phyloP scores from a whole-genome alignment of 2,113 vertebrate species.

The Oncorhynchus kisutch region DNA sequence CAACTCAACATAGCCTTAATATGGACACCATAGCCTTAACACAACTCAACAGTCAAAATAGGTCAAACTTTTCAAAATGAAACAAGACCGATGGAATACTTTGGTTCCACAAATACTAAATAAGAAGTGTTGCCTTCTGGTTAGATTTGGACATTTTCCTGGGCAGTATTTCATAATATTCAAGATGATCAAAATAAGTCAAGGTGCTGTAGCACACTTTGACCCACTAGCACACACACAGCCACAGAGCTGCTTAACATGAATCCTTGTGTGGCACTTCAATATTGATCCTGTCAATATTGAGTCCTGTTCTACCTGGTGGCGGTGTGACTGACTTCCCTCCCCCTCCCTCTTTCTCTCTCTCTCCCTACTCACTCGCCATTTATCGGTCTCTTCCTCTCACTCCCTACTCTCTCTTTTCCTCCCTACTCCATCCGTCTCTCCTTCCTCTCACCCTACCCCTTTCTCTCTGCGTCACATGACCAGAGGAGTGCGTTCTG shows the following conservation, averaged over 20 bases:
- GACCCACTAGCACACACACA: neutral
- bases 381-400: neutral
- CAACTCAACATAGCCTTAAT: neutral
- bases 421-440: slow-evolving; percentile 25
- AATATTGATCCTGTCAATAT: slow-evolving; percentile 39
- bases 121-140: no score
- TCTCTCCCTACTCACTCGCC: neutral
- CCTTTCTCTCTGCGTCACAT: slow-evolving; percentile 59
- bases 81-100: no score
- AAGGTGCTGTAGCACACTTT: neutral
- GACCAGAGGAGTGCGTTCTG: slow-evolving; percentile 44
- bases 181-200: no score
- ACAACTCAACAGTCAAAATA: no score
- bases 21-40: no score
- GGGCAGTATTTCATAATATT: no score
- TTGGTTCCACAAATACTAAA: no score
- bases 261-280: slow-evolving; percentile 34
- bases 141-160: no score
- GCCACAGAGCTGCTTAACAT: slow-evolving; percentile 6
- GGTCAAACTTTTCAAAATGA: no score
- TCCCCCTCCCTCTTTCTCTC: no score
- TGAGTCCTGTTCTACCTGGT: slow-evolving; percentile 46
- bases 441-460: slow-evolving; percentile 18
- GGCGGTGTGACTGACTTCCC: slow-evolving; percentile 43
- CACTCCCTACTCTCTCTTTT: neutral